phyloP scores from a whole-genome alignment of 2,113 vertebrate genomes.

The Scatophagus argus region DNA sequence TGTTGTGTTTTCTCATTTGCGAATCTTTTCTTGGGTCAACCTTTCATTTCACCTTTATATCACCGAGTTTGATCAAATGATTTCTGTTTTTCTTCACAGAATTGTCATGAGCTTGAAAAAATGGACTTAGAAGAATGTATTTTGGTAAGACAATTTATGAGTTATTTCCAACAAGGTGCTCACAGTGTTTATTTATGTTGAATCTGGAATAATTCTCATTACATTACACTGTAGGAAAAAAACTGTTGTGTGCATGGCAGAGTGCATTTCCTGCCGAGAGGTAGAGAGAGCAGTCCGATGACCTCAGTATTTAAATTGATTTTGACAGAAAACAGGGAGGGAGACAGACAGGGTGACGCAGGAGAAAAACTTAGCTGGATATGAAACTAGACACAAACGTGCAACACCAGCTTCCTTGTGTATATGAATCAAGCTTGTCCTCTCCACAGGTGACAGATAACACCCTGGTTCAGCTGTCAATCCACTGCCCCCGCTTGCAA shows the following conservation, averaged over 20 bases:
- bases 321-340: slow-evolving; percentile 18
- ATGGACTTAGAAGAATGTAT: slow-evolving; percentile 97
- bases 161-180: neutral
- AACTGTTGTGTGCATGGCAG: neutral
- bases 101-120: slow-evolving; percentile 95
- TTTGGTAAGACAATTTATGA: slow-evolving; percentile 86
- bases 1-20: neutral
- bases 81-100: slow-evolving; percentile 77
- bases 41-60: neutral
- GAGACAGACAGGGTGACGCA: neutral
- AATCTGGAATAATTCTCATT: neutral
- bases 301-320: slow-evolving; percentile 21
- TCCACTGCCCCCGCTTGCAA: slow-evolving; percentile 92
- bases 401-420: slow-evolving; percentile 2
- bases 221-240: slow-evolving; percentile 2
- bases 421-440: slow-evolving; percentile 37
- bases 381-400: slow-evolving; percentile 4
- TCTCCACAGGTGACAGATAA: slow-evolving; percentile 90
- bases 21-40: neutral
- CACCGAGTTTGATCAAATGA: neutral
- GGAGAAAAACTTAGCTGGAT: neutral
- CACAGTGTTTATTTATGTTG: neutral
- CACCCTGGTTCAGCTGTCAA: slow-evolving; percentile 92
- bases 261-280: slow-evolving; percentile 11
- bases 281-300: neutral